A percentile compares a stretch with the other conserved stretches of the same genome.
phyloP scores from a whole-genome alignment of 2,888 invertebrate genomes.

The Amphimallon solstitiale region DNA sequence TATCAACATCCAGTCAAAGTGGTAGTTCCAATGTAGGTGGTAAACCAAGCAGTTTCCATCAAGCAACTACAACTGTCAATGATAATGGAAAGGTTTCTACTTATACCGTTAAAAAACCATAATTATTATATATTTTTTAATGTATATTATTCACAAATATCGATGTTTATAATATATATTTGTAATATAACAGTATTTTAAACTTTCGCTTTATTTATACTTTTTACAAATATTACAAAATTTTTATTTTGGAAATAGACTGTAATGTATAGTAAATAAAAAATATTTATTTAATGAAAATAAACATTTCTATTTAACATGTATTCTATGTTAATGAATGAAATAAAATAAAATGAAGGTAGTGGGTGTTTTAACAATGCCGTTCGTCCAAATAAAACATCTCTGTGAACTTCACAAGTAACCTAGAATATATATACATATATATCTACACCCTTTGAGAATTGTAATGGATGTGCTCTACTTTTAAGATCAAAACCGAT shows the following conservation, averaged over 20 bases:
- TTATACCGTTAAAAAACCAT: conserved; percentile 67
- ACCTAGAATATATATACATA: too few species aligned
- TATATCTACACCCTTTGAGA: not conserved
- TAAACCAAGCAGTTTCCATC: conserved; percentile 65
- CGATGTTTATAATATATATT: not conserved
- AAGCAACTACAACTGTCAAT: conserved; percentile 74
- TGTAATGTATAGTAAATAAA: too few species aligned
- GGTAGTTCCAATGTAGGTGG: conserved; percentile 71
- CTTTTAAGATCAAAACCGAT: not conserved
- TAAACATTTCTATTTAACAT: too few species aligned
- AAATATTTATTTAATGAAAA: too few species aligned
- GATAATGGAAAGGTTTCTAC: conserved; percentile 78
- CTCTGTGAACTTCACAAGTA: not conserved
- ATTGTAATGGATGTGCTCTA: not conserved
- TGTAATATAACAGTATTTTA: conserved; percentile 12
- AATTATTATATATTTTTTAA: conserved; percentile 36
- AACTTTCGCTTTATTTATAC: conserved; percentile 10
- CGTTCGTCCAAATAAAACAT: not conserved
- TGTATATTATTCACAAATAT: conserved; percentile 1
- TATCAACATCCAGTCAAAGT: conserved; percentile 73
- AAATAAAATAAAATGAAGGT: too few species aligned
- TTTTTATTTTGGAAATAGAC: not conserved
- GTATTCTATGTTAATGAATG: too few species aligned
- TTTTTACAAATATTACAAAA: not conserved
- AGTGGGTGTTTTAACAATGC: too few species aligned